These are phyloP conservation scores for Oppia nitens DNA, from an alignment of 1,140 invertebrate species.

Conservation along the genomic window DNA sequence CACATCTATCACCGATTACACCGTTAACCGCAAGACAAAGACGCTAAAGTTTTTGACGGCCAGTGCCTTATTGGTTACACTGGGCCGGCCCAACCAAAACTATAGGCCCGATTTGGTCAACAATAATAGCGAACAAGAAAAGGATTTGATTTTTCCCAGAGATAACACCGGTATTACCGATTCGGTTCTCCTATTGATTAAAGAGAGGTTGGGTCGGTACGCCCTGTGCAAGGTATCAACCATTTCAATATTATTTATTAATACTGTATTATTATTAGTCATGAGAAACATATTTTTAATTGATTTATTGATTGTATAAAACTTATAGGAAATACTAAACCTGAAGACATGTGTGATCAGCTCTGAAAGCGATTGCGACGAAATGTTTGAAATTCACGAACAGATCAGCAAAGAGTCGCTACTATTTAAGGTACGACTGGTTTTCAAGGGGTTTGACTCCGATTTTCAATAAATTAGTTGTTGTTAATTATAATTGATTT, in stretches of 20 bases:
- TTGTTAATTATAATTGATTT: too few relatives aligned
- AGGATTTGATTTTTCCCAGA: slow-evolving; percentile 34
- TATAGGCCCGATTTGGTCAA: slow-evolving; percentile 35
- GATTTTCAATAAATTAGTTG: too few relatives aligned
- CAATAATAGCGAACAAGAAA: slow-evolving; percentile 27
- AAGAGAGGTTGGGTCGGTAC: slow-evolving; percentile 75
- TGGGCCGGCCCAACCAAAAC: slow-evolving; percentile 16
- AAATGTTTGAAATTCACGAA: slow-evolving; percentile 89
- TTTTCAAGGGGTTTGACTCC: too few relatives aligned
- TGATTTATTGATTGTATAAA: not conserved
- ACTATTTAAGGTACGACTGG: slow-evolving; percentile 76
- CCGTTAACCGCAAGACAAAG: slow-evolving; percentile 26
- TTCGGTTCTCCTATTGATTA: slow-evolving; percentile 65
- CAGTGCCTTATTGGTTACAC: slow-evolving; percentile 65
- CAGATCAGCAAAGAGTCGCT: slow-evolving; percentile 77
- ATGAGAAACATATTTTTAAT: not conserved
- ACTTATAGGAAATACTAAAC: slow-evolving; percentile 44
- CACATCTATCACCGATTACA: slow-evolving; percentile 69
- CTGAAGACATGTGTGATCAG: slow-evolving; percentile 76
- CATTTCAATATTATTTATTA: too few relatives aligned
- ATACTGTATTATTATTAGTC: too few relatives aligned
- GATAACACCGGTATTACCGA: slow-evolving; percentile 54
- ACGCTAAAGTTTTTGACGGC: slow-evolving; percentile 71
- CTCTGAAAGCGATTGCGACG: slow-evolving; percentile 61
- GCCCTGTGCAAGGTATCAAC: slow-evolving; percentile 51